These are phyloP conservation scores for Tetrax tetrax DNA, from an alignment of 2,113 vertebrate genomes.

Conservation along the genomic window DNA sequence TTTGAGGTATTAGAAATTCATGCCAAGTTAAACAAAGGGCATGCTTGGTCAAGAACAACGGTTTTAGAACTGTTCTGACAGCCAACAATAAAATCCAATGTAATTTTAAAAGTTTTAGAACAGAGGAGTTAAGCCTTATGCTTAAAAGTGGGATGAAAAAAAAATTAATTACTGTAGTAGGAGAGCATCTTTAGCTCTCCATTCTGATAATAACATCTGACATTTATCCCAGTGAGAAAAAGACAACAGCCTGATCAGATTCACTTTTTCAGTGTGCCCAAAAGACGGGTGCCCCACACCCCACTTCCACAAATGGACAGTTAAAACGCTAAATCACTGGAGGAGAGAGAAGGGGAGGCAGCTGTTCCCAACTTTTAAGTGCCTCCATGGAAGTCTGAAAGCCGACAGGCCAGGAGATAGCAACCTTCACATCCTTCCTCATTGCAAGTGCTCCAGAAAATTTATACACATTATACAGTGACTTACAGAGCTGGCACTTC, in stretches of 20 bases:
- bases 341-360: neutral
- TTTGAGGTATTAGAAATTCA: conserved; percentile 76
- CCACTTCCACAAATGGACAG: neutral
- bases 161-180: conserved; percentile 29
- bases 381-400: neutral
- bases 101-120: conserved; percentile 51
- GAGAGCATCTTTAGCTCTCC: neutral
- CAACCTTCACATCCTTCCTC: neutral
- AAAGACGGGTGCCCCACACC: neutral
- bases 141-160: conserved; percentile 44
- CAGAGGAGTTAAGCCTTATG: conserved; percentile 17
- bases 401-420: neutral
- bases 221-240: neutral
- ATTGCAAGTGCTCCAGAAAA: neutral
- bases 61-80: conserved; percentile 59
- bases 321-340: neutral
- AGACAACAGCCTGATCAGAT: neutral
- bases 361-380: neutral
- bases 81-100: conserved; percentile 51
- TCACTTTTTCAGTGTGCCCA: neutral
- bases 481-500: neutral
- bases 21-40: conserved; percentile 69
- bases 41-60: conserved; percentile 52
- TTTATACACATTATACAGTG: neutral
- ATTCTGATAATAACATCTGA: neutral